phyloP scores from a whole-genome alignment of 2,888 invertebrate genomes.

The Tipula unca region DNA sequence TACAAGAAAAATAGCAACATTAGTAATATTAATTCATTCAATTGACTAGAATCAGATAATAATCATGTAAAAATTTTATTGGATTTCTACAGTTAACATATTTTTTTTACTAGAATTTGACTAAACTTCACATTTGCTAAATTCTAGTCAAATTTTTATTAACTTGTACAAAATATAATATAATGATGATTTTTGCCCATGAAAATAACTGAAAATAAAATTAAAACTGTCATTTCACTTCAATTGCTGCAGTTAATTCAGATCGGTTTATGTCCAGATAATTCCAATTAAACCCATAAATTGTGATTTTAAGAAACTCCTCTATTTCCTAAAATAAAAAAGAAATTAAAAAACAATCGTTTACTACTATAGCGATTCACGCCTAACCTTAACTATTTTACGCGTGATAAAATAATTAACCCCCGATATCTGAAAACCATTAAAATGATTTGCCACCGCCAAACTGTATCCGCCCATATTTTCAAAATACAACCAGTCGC shows the following conservation, averaged over 20 bases:
- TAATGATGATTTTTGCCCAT: too few species aligned
- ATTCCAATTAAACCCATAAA: background rate
- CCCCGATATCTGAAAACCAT: slow-evolving; percentile 81
- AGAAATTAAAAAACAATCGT: background rate
- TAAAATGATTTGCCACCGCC: slow-evolving; percentile 86
- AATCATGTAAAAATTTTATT: too few species aligned
- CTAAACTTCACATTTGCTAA: too few species aligned
- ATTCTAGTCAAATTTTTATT: too few species aligned
- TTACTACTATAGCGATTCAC: background rate
- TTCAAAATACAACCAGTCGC: slow-evolving; percentile 83
- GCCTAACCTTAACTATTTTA: background rate
- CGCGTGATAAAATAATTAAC: slow-evolving; percentile 44
- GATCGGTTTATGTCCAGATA: background rate
- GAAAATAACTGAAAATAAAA: too few species aligned
- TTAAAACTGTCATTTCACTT: background rate
- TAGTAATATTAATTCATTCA: too few species aligned
- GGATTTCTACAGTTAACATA: too few species aligned
- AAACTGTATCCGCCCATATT: slow-evolving; percentile 98
- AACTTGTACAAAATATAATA: too few species aligned
- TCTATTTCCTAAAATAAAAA: background rate
- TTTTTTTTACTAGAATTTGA: too few species aligned
- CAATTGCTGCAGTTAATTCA: background rate
- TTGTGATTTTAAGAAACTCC: background rate
- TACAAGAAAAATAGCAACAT: too few species aligned
- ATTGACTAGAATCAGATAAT: too few species aligned